Conservation (phyloP, 2,888 invertebrate genomes). For the Biston betularia region DNA sequence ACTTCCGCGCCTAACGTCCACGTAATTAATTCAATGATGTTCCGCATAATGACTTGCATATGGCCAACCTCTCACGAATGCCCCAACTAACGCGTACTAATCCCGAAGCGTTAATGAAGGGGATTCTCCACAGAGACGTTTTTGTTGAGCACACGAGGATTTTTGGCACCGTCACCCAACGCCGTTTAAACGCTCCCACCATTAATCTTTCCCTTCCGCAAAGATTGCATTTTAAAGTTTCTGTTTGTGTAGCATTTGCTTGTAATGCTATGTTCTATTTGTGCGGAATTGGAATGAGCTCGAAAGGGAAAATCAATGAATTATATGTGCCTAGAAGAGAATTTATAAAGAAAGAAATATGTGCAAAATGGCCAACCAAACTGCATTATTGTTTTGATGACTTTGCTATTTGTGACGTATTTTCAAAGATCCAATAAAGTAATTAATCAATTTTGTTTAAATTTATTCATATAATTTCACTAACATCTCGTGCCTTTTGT, state of each 20-base stretch:
- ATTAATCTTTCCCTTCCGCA: slow-evolving; percentile 78
- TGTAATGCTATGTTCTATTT: slow-evolving; percentile 65
- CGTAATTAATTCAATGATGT: slow-evolving; percentile 84
- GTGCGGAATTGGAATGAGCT: slow-evolving; percentile 60
- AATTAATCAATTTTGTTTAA: too few species aligned
- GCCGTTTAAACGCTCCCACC: slow-evolving; percentile 73
- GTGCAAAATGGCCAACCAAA: too few species aligned
- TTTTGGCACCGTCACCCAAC: slow-evolving; percentile 77
- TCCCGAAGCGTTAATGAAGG: slow-evolving; percentile 76
- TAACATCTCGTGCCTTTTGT: too few species aligned
- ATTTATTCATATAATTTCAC: too few species aligned
- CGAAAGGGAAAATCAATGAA: slow-evolving; percentile 51
- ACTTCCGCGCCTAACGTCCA: slow-evolving; percentile 68
- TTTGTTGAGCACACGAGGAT: slow-evolving; percentile 73
- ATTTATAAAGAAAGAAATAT: too few species aligned
- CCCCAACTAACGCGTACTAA: slow-evolving; percentile 77
- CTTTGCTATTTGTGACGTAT: too few species aligned
- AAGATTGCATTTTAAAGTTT: slow-evolving; percentile 82
- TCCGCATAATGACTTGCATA: slow-evolving; percentile 84
- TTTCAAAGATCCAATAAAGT: too few species aligned
- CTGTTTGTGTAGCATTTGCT: slow-evolving; percentile 72
- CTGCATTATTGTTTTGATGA: too few species aligned
- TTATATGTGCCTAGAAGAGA: too few species aligned
- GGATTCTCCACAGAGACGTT: slow-evolving; percentile 70
- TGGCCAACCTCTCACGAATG: slow-evolving; percentile 67